phyloP scores from a whole-genome alignment of 1,140 invertebrate genomes.

The Bombus ignitus region DNA sequence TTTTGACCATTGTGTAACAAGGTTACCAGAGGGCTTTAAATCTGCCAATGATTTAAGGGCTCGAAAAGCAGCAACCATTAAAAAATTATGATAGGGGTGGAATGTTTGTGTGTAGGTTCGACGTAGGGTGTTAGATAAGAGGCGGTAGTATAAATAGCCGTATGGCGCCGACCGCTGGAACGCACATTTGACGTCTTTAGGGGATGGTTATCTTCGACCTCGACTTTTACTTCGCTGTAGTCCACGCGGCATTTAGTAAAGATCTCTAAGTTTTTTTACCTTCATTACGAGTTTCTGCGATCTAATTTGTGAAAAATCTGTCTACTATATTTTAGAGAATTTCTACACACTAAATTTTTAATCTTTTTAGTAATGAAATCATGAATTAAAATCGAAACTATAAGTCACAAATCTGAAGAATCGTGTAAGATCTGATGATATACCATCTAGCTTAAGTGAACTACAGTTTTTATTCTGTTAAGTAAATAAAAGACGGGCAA shows the following conservation, averaged over 20 bases:
- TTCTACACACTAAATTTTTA: too few species aligned
- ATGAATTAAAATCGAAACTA: neutral
- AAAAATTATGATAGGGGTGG: neutral
- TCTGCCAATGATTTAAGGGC: neutral
- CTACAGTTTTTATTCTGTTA: neutral
- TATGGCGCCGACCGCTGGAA: neutral
- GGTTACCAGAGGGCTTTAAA: neutral
- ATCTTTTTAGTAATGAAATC: too few species aligned
- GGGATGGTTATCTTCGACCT: neutral
- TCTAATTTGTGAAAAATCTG: neutral
- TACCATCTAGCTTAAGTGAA: neutral
- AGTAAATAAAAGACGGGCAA: neutral
- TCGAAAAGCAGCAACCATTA: neutral
- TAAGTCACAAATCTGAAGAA: neutral
- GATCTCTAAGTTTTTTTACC: neutral
- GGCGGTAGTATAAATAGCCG: neutral
- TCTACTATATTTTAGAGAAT: neutral
- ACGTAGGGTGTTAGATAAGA: neutral
- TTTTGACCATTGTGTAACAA: neutral
- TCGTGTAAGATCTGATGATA: too few species aligned
- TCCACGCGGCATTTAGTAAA: neutral
- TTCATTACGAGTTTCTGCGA: neutral
- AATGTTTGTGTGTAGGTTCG: neutral
- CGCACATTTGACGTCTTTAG: neutral
- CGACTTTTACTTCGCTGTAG: neutral